Evolutionary conservation across 2,888 invertebrate species (phyloP).

Genomic region (Tinea trinotella): DNA sequence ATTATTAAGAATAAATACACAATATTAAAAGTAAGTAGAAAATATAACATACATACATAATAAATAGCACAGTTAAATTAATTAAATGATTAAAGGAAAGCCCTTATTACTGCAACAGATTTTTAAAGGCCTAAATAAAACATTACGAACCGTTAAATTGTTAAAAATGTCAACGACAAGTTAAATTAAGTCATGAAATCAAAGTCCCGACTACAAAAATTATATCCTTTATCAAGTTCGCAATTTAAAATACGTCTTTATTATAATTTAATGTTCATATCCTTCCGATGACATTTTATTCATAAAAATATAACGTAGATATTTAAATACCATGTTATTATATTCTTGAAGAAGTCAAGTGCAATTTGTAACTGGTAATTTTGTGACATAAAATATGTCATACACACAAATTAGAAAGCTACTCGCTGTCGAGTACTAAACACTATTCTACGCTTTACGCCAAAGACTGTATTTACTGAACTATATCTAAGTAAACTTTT

Average conservation of each 20-base stretch:
- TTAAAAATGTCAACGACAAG: neutral
- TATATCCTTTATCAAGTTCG: neutral
- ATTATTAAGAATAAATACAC: no score
- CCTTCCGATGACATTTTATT: constrained; percentile 11
- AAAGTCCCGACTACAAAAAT: neutral
- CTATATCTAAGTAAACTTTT: no score
- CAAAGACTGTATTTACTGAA: no score
- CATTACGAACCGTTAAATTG: no score
- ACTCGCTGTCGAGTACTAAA: neutral
- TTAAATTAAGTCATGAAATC: neutral
- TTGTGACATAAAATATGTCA: neutral
- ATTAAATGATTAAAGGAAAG: no score
- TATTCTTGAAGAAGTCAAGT: neutral
- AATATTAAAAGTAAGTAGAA: no score
- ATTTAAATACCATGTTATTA: constrained; percentile 11
- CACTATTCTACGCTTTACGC: no score
- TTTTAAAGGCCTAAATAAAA: no score
- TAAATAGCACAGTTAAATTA: no score
- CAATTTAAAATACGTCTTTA: neutral
- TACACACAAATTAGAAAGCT: neutral
- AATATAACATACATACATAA: no score
- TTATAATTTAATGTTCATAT: constrained; percentile 4
- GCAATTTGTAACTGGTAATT: neutral
- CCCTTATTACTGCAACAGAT: no score
- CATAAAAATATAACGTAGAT: neutral